Conservation (phyloP, 1,140 invertebrate genomes). For the Drosophila pseudoananassae region DNA sequence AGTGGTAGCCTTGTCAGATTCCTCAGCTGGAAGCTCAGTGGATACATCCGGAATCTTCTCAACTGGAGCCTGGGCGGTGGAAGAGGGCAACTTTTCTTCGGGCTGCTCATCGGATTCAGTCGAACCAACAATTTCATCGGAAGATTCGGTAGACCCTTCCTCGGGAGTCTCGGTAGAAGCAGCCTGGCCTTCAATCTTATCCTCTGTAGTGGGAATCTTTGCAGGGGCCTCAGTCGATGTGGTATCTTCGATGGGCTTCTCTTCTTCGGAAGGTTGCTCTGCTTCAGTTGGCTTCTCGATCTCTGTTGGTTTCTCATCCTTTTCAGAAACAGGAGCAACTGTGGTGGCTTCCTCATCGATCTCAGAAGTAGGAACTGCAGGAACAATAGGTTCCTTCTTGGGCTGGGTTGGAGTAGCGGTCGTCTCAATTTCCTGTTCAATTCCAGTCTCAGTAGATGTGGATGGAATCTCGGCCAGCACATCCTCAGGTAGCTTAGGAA, state of each 20-base stretch:
- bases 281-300: background rate
- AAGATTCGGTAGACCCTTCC: constrained; percentile 31
- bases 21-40: constrained; percentile 28
- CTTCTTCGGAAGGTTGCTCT: constrained; percentile 9
- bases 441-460: constrained; percentile 26
- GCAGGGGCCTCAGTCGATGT: constrained; percentile 8
- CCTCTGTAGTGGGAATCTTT: constrained; percentile 15
- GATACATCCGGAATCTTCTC: constrained; percentile 24
- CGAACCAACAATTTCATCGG: constrained; percentile 25
- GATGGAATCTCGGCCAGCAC: constrained; percentile 13
- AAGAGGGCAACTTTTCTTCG: constrained; percentile 24
- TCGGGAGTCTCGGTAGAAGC: constrained; percentile 8
- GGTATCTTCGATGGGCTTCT: constrained; percentile 9
- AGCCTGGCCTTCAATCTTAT: constrained; percentile 4
- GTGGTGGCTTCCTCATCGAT: constrained; percentile 20
- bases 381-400: constrained; percentile 24
- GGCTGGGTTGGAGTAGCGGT: constrained; percentile 11
- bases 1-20: constrained; percentile 24
- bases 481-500: constrained; percentile 18
- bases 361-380: constrained; percentile 13
- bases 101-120: constrained; percentile 20
- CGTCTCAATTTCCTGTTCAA: constrained; percentile 8
- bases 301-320: constrained; percentile 8
- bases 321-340: constrained; percentile 15
- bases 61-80: constrained; percentile 17